phyloP scores from a whole-genome alignment of 2,797 vertebrate genomes.

The Macroramphosus scolopax region DNA sequence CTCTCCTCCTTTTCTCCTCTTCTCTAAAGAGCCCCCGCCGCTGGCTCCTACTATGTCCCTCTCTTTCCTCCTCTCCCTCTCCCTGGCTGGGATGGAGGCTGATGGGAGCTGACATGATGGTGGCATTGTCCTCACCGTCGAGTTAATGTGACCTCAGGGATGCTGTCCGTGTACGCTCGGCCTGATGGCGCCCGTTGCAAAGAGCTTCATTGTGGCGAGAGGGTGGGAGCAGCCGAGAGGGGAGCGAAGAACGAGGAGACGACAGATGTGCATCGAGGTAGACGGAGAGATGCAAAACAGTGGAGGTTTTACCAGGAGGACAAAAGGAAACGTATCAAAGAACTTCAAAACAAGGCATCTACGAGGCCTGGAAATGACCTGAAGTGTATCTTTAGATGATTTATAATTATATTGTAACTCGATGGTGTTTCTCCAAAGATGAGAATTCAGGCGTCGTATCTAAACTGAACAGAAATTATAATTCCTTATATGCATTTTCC shows the following conservation, averaged over 20 bases:
- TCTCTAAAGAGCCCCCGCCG: slow-evolving; percentile 59
- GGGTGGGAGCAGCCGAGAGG: slow-evolving; percentile 19
- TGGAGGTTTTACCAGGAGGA: slow-evolving; percentile 20
- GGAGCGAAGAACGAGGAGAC: slow-evolving; percentile 15
- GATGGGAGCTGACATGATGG: slow-evolving; percentile 72
- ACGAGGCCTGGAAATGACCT: slow-evolving; percentile 8
- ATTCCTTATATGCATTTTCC: no score
- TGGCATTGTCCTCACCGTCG: slow-evolving; percentile 67
- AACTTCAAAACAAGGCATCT: no score
- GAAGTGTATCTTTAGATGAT: slow-evolving; percentile 8
- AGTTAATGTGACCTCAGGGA: slow-evolving; percentile 69
- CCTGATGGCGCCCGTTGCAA: slow-evolving; percentile 57
- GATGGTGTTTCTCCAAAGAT: background rate
- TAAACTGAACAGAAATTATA: no score
- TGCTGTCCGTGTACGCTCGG: slow-evolving; percentile 48
- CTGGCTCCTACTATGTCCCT: slow-evolving; percentile 41
- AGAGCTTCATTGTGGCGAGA: slow-evolving; percentile 27
- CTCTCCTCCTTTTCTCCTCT: slow-evolving; percentile 50
- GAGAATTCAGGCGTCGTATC: no score
- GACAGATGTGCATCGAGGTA: slow-evolving; percentile 34
- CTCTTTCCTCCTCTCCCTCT: slow-evolving; percentile 20
- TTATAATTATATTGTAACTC: background rate
- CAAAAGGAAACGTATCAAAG: no score
- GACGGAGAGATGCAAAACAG: slow-evolving; percentile 35
- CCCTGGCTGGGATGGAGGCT: slow-evolving; percentile 56